Evolutionary conservation across 30 jellyfish, hydroid and myxozoan species (phyloP), one percentile per base, ranked within the genome.

Genomic region (Pelagia noctiluca): DNA sequence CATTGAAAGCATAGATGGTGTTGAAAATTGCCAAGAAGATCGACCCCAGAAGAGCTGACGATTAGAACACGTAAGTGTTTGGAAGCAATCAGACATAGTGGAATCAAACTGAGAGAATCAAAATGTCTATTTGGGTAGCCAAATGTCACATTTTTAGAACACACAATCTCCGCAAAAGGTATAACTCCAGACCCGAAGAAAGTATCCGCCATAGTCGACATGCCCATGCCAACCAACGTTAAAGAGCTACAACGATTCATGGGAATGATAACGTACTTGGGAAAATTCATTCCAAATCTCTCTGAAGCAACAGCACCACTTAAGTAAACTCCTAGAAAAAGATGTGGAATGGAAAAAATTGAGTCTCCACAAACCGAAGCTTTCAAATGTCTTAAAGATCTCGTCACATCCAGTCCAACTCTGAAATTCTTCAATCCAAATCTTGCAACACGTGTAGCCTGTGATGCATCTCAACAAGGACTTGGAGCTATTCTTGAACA

Each of bases 401-500:
- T 88, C 3, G 33, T 88, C 21, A 72, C 90, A 29, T 28, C 96
- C 46, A 37, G 50, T n/a, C 90, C 90, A 68, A 49, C 33, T 29
- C 71, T 80, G 48, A 49, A 78, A 54, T 87, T 22, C 82, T 88
- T 86, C 35, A 63, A 88, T 66, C 71, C 96, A 30, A 29, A 64
- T 26, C 38, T 49, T 62, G 90, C 89, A 24, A 64, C 96, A 3
- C 92, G 78, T 0, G 76, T 76, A 22, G 26, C 93, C 18, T 50
- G 71, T 29, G 97, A 88, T 88, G 96, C 96, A 0, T 57, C 96
- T 16, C 21, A 52, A 69, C 2, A 65, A 16, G 97, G 97, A 8
- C 80, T 88, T 16, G 97, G 97, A 2, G 97, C 97, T 35, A 36
- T 82, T 2, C 97, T 88, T 2, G 77, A 61, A 61, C 96, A 88